Percentiles rank a stretch among this genome's conserved stretches.
Conservation (phyloP, 2,888 invertebrate species). For the Hypsopygia costalis region DNA sequence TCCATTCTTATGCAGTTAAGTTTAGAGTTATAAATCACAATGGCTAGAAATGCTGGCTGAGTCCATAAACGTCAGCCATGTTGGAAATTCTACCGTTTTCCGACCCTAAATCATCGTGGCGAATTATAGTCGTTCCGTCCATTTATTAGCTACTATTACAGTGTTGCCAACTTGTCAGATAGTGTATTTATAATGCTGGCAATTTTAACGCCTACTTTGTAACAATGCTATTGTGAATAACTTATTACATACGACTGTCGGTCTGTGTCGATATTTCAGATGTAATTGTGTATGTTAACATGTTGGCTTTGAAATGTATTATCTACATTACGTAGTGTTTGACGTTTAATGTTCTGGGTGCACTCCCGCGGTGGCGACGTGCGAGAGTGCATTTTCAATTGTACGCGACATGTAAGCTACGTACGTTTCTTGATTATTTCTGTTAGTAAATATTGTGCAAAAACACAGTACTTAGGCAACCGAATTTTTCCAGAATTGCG, state of each 20-base stretch:
- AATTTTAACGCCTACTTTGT: conserved; percentile 13
- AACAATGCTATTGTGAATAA: conserved; percentile 10
- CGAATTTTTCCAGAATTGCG: no score
- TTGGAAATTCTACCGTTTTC: conserved; percentile 37
- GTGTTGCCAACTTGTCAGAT: conserved; percentile 10
- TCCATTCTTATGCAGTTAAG: conserved; percentile 1
- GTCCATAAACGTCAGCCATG: conserved; percentile 35
- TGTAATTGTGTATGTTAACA: no score
- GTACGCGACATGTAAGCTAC: no score
- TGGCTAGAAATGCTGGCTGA: conserved; percentile 8
- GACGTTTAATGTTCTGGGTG: no score
- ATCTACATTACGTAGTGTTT: no score
- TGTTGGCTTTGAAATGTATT: no score
- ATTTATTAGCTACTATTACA: conserved; percentile 31
- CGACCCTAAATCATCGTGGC: conserved; percentile 42
- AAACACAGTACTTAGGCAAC: no score
- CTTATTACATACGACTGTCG: not conserved
- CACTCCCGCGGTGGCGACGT: no score
- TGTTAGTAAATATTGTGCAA: no score
- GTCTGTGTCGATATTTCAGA: no score
- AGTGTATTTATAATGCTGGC: conserved; percentile 11
- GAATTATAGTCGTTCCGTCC: conserved; percentile 37
- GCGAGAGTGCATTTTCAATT: no score
- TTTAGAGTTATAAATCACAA: conserved; percentile 13
- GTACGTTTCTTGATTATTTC: no score